A percentile compares a stretch with the other conserved stretches of the same genome.
Conservation (phyloP, 2,797 vertebrate species). For the Phrynocephalus guinanensis region DNA sequence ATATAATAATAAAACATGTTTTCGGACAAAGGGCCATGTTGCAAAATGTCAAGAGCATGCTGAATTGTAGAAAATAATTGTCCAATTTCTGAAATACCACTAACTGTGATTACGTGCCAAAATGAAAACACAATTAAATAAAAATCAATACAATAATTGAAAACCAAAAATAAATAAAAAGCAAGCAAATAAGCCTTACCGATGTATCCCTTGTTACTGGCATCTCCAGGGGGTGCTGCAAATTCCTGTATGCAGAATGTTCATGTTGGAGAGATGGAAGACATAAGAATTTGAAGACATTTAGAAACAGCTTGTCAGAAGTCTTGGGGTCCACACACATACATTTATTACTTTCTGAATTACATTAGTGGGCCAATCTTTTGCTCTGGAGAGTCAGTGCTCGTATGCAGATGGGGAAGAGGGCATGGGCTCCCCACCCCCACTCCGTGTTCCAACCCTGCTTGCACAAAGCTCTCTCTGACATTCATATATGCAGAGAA, state of each 20-base stretch:
- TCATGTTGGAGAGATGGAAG: background rate
- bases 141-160: background rate
- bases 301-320: background rate
- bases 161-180: background rate
- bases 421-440: background rate
- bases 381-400: background rate
- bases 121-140: background rate
- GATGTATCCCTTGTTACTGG: constrained; percentile 90
- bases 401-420: background rate
- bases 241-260: constrained; percentile 84
- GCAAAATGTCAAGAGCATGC: background rate
- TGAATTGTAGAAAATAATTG: background rate
- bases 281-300: background rate
- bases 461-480: background rate
- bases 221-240: constrained; percentile 84
- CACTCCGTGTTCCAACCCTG: background rate
- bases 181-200: constrained; percentile 78
- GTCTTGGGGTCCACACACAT: background rate
- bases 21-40: background rate
- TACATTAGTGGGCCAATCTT: background rate
- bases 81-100: background rate
- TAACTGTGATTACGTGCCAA: too few species aligned
- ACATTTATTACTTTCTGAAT: too few species aligned
- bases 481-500: background rate
- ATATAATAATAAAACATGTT: background rate